Base-by-base conservation (phyloP, 2,113 vertebrate genomes). In the Carassius gibelio region DNA sequence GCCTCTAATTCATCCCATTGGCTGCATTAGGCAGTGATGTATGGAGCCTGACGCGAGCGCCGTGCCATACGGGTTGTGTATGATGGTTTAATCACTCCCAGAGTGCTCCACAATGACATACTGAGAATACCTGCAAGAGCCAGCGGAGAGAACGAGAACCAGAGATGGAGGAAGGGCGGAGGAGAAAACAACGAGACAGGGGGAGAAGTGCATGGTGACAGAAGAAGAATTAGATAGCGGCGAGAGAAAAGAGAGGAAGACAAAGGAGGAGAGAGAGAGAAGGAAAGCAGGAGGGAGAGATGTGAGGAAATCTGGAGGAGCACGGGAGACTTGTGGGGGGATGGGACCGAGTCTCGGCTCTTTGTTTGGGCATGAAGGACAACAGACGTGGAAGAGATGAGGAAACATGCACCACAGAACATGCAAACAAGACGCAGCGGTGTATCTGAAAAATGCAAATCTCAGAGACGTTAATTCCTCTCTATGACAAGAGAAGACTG, bases 21-120 rank as follows among this genome's bases (percentile, higher is more conserved):
- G 94, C 89, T 89, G 91, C 94, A 95, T 95, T 94, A 94, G 94
- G 94, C 90, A 89, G 91, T 95, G 95, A 96, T 95, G 90, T 93
- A 96, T 95, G 94, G 91, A 92, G 93, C 94, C 91, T 95, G 94
- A 95, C 93, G 95, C 94, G 92, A 84, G 84, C 89, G 94, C 93
- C 94, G 91, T 87, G 91, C 93, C 93, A 93, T 95, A 4, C 93
- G 92, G 91, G 94, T 92, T 93, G 92, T 93, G 87, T 94, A 94
- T 92, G 95, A 95, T 94, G 92, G 91, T 90, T 94, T 94, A 95
- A 96, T 95, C 94, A 94, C 93, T 94, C 92, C 90, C 89, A 81
- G 88, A 94, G 93, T 91, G 93, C 92, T 94, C 94, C 93, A 93
- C 92, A 93, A 91, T 92, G 92, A 90, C 87, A 91, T 52, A 85